Base-by-base conservation (phyloP, 2,113 vertebrate species). In the Macrotis lagotis region DNA sequence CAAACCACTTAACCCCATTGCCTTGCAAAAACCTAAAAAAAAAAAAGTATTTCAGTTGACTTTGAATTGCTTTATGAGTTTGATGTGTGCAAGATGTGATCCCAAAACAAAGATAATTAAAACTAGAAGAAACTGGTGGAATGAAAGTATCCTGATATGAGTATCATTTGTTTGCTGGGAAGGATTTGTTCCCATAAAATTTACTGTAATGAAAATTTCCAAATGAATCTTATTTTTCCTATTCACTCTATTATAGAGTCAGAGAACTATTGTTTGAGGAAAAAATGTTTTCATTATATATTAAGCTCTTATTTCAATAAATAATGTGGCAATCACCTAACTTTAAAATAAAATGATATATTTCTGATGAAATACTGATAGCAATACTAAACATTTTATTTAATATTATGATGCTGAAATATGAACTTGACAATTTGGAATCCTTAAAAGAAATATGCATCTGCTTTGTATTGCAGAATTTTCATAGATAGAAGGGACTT, bases 51-150 rank as follows among this genome's bases (percentile, higher is more conserved):
- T n/a, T n/a, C n/a, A n/a, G n/a, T n/a, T n/a, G n/a, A n/a, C n/a
- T n/a, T n/a, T n/a, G 50, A 90, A 14, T 97, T 91, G 94, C 95
- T 97, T 96, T 94, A 90, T 90, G 89, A 7, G 83, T 19, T 24
- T 55, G 5, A 59, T 94, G 37, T 94, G 51, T 48, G 26, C 37
- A 59, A 53, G 26, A 37, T 94, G 51, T 53, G 89, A 48, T 92
- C 74, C 19, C 89, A 90, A 93, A 95, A 28, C 37, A 66, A 44
- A 88, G 10, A 53, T 91, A 25, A 96, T 92, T 96, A 50, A 88
- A 93, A 14, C 49, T 83, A 53, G 49, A 50, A 5, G 74, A 49
- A 48, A 90, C 53, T 55, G 92, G 51, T 50, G 90, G 51, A 37
- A 89, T 74, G 47, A 93, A 47, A n/a, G 92, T 44, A 28, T 74